A percentile compares a stretch with the other conserved stretches of the same genome.
These are phyloP conservation scores for Pseudopipra pipra DNA, from an alignment of 2,113 vertebrate genomes.

Conservation along the genomic window DNA sequence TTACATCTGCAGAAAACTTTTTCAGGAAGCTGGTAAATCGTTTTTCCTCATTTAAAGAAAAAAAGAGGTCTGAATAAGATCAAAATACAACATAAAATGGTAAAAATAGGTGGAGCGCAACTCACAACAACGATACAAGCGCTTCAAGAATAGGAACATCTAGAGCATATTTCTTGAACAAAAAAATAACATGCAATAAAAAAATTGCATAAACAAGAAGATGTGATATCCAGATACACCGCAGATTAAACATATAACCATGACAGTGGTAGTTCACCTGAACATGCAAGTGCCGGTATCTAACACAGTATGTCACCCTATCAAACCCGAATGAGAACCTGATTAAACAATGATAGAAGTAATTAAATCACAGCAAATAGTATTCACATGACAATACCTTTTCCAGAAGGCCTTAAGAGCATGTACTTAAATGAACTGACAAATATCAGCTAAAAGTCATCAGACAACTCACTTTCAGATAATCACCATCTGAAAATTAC, in stretches of 20 bases:
- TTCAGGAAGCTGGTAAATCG: not conserved
- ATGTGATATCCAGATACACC: not conserved
- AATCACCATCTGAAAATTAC: not conserved
- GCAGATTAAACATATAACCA: not conserved
- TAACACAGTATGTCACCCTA: not conserved
- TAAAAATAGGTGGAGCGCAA: not conserved
- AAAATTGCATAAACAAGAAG: not conserved
- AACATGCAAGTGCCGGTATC: not conserved
- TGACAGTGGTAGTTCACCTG: not conserved
- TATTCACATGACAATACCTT: not conserved
- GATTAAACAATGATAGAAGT: not conserved
- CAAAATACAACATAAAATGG: not conserved
- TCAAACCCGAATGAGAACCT: not conserved
- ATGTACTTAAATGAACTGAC: not conserved
- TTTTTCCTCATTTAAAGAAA: not conserved
- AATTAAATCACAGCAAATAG: not conserved
- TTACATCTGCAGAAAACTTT: not conserved
- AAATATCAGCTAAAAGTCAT: not conserved
- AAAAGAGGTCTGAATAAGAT: not conserved
- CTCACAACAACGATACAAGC: not conserved
- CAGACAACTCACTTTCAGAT: not conserved
- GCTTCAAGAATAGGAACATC: not conserved
- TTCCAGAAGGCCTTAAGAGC: not conserved
- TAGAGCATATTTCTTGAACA: not conserved
- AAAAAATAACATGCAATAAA: not conserved